Conservation (phyloP, 2,797 vertebrate species). For the Galagoides demidoff region DNA sequence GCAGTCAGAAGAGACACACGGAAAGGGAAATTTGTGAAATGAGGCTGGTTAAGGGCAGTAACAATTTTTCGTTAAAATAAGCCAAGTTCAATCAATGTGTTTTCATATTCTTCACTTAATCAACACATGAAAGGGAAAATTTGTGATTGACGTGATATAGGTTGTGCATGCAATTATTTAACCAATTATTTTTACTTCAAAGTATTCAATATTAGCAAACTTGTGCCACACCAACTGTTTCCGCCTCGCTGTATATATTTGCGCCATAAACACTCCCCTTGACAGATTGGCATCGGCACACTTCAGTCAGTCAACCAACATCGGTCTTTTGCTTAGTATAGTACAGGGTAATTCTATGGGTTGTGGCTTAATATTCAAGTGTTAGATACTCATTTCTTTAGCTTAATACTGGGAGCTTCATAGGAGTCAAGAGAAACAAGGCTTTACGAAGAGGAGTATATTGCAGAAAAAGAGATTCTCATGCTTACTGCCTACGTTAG, state of each 20-base stretch:
- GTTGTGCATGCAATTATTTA: conserved; percentile 60
- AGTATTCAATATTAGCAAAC: conserved; percentile 49
- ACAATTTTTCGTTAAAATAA: conserved; percentile 67
- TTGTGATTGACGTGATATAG: conserved; percentile 42
- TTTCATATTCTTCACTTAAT: conserved; percentile 58
- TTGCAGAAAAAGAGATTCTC: neutral
- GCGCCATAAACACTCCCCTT: neutral
- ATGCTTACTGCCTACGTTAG: neutral
- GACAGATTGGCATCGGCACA: neutral
- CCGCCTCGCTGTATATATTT: neutral
- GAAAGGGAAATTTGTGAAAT: conserved; percentile 61
- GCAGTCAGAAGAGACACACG: conserved; percentile 61
- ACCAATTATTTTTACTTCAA: conserved; percentile 24
- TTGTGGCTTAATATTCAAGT: neutral
- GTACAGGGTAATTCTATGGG: neutral
- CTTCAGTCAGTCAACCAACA: neutral
- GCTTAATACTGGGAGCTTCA: neutral
- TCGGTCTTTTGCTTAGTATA: neutral
- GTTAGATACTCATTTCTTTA: neutral
- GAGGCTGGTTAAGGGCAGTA: conserved; percentile 56
- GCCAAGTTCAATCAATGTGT: conserved; percentile 49
- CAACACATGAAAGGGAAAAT: conserved; percentile 38
- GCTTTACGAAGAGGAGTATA: neutral
- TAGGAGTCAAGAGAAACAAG: neutral
- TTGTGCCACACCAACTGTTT: neutral